These are phyloP conservation scores for Prunella fulvescens DNA, from an alignment of 2,113 vertebrate genomes.

Conservation along the genomic window DNA sequence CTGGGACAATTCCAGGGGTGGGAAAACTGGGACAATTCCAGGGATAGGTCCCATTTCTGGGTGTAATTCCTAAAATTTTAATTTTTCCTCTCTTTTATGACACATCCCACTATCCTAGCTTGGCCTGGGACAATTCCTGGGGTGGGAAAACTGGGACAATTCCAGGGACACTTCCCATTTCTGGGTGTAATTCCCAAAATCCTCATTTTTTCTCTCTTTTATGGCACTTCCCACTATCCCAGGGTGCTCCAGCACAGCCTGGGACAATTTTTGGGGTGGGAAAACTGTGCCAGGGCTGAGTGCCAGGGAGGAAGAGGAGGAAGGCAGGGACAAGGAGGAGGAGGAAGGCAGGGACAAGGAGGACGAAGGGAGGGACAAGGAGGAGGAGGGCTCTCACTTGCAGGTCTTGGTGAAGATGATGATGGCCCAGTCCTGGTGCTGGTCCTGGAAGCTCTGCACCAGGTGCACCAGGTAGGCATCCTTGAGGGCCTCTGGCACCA, in stretches of 20 bases:
- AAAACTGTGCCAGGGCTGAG: no score
- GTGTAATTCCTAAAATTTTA: no score
- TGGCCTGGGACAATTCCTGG: no score
- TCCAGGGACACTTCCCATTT: neutral
- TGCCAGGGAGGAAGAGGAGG: no score
- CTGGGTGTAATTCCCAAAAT: neutral
- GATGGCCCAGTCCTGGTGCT: slow-evolving; percentile 90
- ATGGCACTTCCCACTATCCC: fast-evolving
- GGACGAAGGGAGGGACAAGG: no score
- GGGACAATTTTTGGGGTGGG: neutral
- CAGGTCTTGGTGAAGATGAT: slow-evolving; percentile 96
- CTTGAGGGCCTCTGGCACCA: slow-evolving; percentile 90
- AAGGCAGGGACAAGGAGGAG: no score
- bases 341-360: no score
- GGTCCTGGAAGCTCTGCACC: slow-evolving; percentile 88
- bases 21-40: no score
- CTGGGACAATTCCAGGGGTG: no score
- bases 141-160: fast-evolving
- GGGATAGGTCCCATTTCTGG: no score
- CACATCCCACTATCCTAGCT: no score
- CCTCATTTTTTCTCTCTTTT: neutral
- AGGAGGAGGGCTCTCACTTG: slow-evolving; percentile 81
- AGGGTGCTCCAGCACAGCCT: fast-evolving
- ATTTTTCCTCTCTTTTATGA: no score
- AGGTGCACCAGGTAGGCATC: slow-evolving; percentile 91